These are phyloP conservation scores for Noctua comes DNA, from an alignment of 2,888 invertebrate species.

Conservation along the genomic window DNA sequence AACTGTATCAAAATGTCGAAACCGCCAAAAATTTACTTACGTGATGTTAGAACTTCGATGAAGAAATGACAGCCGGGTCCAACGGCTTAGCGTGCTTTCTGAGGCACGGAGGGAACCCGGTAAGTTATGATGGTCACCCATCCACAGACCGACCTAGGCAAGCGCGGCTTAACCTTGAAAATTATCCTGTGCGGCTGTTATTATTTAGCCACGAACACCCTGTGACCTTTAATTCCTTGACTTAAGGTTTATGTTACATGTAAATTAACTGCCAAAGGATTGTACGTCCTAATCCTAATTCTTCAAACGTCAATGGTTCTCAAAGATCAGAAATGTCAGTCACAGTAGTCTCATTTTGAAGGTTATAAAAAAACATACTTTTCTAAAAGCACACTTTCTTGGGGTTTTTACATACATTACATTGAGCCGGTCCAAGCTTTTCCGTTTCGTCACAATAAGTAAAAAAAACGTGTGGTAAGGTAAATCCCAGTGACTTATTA, in stretches of 20 bases:
- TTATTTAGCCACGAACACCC: not conserved
- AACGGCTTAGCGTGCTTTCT: not conserved
- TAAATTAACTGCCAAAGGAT: not conserved
- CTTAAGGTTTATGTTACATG: not conserved
- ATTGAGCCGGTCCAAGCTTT: constrained; percentile 12
- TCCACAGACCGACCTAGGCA: constrained; percentile 1
- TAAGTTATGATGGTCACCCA: not conserved
- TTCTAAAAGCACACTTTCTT: not conserved
- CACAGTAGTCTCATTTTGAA: not conserved
- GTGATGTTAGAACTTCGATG: too few relatives aligned
- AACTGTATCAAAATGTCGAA: too few relatives aligned
- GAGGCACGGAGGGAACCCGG: not conserved
- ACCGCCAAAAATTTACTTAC: too few relatives aligned
- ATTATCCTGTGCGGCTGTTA: not conserved
- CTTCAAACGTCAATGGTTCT: not conserved
- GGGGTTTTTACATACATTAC: constrained; percentile 20
- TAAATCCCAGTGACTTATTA: constrained; percentile 39
- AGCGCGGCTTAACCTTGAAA: not conserved
- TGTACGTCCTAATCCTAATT: not conserved
- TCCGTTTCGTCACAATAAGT: constrained; percentile 10
- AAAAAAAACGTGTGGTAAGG: constrained; percentile 4
- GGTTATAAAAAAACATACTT: not conserved
- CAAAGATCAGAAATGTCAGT: not conserved
- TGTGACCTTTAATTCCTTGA: not conserved
- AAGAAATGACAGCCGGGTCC: too few relatives aligned